Evolutionary conservation across 1,140 invertebrate species (phyloP).

Genomic region (Streblospio benedicti): DNA sequence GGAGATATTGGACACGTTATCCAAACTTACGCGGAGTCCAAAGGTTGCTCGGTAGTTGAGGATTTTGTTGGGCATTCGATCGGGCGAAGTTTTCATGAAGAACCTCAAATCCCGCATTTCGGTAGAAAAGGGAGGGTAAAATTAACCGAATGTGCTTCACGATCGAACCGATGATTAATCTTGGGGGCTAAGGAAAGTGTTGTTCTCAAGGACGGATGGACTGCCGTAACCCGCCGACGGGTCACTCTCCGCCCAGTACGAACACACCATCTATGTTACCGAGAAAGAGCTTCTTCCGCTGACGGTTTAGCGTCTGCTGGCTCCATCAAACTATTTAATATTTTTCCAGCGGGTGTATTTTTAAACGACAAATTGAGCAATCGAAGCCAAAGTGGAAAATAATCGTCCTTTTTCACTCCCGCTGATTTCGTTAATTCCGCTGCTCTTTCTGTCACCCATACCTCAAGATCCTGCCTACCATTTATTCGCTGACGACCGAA

Average conservation of each 20-base stretch:
- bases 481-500: too few species aligned
- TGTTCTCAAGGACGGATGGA: constrained; percentile 18
- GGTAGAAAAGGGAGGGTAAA: constrained; percentile 13
- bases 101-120: constrained; percentile 22
- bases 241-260: constrained; percentile 21
- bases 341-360: too few species aligned
- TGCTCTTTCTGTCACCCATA: too few species aligned
- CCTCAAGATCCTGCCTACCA: too few species aligned
- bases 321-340: too few species aligned
- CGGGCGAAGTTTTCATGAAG: constrained; percentile 1
- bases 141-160: constrained; percentile 21
- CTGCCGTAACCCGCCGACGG: constrained; percentile 17
- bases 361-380: too few species aligned
- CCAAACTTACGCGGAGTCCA: constrained; percentile 1
- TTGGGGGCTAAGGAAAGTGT: not conserved
- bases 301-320: too few species aligned
- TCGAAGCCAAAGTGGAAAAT: too few species aligned
- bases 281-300: too few species aligned
- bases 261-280: constrained; percentile 22
- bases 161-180: constrained; percentile 25
- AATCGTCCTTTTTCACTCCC: too few species aligned
- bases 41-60: constrained; percentile 11
- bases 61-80: constrained; percentile 5
- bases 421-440: too few species aligned
- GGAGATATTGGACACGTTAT: not conserved